These are phyloP conservation scores for Trididemnum clinides DNA, from an alignment of 23 tunicate species.

Conservation along the genomic window DNA sequence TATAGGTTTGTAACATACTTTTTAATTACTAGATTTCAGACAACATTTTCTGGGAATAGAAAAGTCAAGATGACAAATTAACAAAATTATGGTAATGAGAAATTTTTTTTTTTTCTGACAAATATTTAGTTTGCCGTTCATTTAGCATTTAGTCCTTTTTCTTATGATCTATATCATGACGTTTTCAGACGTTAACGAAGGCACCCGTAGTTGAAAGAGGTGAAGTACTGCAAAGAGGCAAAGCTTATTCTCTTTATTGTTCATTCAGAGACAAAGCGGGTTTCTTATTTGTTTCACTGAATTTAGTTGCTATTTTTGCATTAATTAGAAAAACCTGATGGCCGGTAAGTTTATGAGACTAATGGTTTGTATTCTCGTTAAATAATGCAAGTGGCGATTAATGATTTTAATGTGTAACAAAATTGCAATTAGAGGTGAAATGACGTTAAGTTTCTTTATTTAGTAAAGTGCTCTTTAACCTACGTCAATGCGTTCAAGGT, in stretches of 20 bases:
- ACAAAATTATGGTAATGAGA: too few relatives aligned
- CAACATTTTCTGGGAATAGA: too few relatives aligned
- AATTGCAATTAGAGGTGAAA: not conserved
- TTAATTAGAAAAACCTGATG: constrained; percentile 44
- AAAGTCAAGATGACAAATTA: too few relatives aligned
- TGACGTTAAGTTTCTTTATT: not conserved
- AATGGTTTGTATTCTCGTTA: not conserved
- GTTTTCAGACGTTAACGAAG: not conserved
- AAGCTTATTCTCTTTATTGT: constrained; percentile 88
- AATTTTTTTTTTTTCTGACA: too few relatives aligned
- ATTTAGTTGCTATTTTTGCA: constrained; percentile 53
- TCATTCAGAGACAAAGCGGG: constrained; percentile 47
- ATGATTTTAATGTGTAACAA: not conserved
- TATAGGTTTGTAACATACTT: too few relatives aligned
- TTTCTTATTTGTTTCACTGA: constrained; percentile 91
- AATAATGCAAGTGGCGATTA: not conserved
- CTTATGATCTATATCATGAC: too few relatives aligned
- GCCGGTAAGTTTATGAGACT: constrained; percentile 71
- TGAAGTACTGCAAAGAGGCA: constrained; percentile 69
- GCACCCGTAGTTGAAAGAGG: constrained; percentile 18
- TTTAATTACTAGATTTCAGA: too few relatives aligned
- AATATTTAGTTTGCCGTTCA: too few relatives aligned
- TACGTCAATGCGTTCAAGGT: not conserved
- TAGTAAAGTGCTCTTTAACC: not conserved
- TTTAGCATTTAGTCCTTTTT: too few relatives aligned